These are phyloP conservation scores for Acropternis orthonyx DNA, from an alignment of 2,797 vertebrate species.

Conservation along the genomic window DNA sequence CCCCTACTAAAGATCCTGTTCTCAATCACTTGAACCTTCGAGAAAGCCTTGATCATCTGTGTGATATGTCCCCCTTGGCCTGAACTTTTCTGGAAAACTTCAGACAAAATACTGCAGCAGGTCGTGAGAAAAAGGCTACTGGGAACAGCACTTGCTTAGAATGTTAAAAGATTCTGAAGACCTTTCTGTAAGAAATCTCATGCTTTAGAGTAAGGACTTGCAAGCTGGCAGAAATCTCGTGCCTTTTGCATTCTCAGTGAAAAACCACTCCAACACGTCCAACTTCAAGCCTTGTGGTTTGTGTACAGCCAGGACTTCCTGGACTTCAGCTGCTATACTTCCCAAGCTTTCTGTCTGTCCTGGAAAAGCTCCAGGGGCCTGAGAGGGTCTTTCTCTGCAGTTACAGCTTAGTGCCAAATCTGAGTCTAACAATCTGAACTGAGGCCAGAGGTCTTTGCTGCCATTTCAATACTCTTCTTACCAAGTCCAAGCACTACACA, in stretches of 20 bases:
- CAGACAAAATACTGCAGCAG: background rate
- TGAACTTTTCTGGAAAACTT: background rate
- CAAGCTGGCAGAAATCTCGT: background rate
- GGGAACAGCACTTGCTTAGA: background rate
- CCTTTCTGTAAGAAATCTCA: background rate
- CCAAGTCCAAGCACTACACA: background rate
- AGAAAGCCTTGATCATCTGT: background rate
- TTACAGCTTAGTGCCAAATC: background rate
- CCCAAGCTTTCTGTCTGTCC: background rate
- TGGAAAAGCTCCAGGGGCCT: background rate
- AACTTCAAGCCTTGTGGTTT: background rate
- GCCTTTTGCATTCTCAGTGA: background rate
- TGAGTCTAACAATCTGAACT: background rate
- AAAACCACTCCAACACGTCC: background rate
- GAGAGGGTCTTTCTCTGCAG: background rate
- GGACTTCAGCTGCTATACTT: background rate
- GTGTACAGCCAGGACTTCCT: background rate
- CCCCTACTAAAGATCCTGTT: background rate
- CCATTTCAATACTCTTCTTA: background rate
- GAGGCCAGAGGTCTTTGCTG: background rate
- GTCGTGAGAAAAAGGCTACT: background rate
- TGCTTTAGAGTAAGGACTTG: background rate
- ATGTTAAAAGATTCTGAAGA: background rate
- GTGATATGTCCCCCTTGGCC: background rate
- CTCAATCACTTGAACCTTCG: background rate